These are phyloP conservation scores for Enteromius trimaculatus DNA, from an alignment of 2,797 vertebrate genomes.

Conservation along the genomic window DNA sequence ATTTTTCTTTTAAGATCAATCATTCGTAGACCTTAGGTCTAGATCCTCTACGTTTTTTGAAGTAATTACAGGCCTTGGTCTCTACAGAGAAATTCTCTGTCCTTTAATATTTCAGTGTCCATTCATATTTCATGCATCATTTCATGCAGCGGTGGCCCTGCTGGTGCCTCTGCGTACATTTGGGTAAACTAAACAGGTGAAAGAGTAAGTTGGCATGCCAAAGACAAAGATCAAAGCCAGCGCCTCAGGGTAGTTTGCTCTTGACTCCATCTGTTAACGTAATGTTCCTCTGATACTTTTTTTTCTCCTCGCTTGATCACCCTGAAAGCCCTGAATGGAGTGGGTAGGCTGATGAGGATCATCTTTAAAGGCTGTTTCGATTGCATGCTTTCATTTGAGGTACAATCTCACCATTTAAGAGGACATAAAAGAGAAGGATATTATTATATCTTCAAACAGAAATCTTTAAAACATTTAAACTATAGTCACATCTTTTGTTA, in stretches of 20 bases:
- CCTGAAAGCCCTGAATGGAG: conserved; percentile 49
- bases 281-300: conserved; percentile 62
- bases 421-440: not conserved
- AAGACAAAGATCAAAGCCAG: conserved; percentile 76
- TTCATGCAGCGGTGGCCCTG: not conserved
- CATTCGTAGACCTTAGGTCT: conserved; percentile 36
- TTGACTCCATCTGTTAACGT: conserved; percentile 69
- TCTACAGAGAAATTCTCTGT: conserved; percentile 50
- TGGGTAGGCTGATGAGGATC: conserved; percentile 19
- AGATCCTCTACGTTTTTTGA: conserved; percentile 1
- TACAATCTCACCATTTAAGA: not conserved
- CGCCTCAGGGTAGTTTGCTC: conserved; percentile 64
- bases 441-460: not conserved
- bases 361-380: conserved; percentile 24
- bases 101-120: conserved; percentile 75
- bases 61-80: conserved; percentile 58
- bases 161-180: conserved; percentile 43
- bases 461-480: conserved; percentile 10
- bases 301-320: conserved; percentile 49
- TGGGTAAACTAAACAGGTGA: conserved; percentile 59
- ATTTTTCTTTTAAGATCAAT: conserved; percentile 48
- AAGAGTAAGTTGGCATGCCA: conserved; percentile 62
- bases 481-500: not conserved
- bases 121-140: conserved; percentile 75
- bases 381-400: not conserved